Evolutionary conservation across 1,140 invertebrate species (phyloP).

Genomic region (Habropoda laboriosa): DNA sequence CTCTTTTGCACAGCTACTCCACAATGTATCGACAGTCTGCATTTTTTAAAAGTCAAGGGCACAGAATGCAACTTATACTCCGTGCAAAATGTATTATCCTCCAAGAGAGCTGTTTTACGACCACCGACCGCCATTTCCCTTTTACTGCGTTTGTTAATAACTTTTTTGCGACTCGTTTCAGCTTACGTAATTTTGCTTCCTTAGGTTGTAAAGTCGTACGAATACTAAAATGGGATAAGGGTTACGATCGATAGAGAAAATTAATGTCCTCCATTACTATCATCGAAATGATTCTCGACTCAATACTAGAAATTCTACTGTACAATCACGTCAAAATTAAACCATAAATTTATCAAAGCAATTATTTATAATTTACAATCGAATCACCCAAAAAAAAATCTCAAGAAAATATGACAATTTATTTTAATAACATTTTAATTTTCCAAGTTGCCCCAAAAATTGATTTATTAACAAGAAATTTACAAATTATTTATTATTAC

Average conservation of each 20-base stretch:
- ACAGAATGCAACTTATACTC: not conserved
- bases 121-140: not conserved
- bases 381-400: too few relatives aligned
- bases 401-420: too few relatives aligned
- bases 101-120: not conserved
- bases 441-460: too few relatives aligned
- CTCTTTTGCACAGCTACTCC: not conserved
- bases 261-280: constrained; percentile 4
- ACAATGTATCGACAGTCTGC: not conserved
- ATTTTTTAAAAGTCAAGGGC: not conserved
- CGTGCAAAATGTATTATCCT: not conserved
- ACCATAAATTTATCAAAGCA: too few relatives aligned
- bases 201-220: constrained; percentile 13
- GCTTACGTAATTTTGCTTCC: constrained; percentile 16
- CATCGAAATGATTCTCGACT: not conserved
- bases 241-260: constrained; percentile 15
- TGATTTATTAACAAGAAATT: not conserved
- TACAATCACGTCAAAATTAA: too few relatives aligned
- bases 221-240: constrained; percentile 22
- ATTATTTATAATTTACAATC: too few relatives aligned
- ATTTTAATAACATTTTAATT: too few relatives aligned
- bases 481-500: not conserved
- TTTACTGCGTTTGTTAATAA: constrained; percentile 40
- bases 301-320: too few relatives aligned
- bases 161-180: constrained; percentile 20